Percentiles rank a stretch among this genome's conserved stretches.
Conservation (phyloP, 2,113 vertebrate genomes). For the Scolopax mira region DNA sequence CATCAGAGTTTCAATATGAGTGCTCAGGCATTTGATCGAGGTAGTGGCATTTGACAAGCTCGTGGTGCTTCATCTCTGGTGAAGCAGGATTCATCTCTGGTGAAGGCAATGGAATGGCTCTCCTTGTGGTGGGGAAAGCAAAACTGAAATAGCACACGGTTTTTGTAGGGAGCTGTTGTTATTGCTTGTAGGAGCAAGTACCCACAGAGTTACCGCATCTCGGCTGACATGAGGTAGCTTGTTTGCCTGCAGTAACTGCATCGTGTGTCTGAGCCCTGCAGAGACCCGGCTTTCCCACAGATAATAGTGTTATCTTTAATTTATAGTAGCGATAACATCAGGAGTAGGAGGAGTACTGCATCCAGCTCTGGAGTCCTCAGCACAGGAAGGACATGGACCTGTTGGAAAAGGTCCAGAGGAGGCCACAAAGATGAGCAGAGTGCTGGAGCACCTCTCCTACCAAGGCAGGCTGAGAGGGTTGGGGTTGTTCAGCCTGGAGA, state of each 20-base stretch:
- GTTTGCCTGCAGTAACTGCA: neutral
- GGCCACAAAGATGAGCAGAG: too few species aligned
- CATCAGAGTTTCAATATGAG: neutral
- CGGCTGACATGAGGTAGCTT: constrained; percentile 8
- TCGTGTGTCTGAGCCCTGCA: neutral
- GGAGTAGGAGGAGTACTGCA: neutral
- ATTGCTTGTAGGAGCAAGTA: constrained; percentile 20
- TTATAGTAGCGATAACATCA: neutral
- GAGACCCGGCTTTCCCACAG: neutral
- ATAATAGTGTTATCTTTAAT: neutral
- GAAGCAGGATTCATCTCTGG: neutral
- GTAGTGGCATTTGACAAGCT: neutral
- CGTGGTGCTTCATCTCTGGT: rapidly evolving
- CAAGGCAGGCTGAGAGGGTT: too few species aligned
- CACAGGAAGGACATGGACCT: too few species aligned
- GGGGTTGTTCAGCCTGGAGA: too few species aligned
- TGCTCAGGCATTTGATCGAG: neutral
- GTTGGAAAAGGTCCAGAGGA: too few species aligned
- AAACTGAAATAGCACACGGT: neutral
- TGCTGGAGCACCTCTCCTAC: too few species aligned
- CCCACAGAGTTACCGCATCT: neutral
- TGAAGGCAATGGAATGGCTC: neutral
- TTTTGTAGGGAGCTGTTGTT: constrained; percentile 22
- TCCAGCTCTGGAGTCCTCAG: too few species aligned
- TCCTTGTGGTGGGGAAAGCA: neutral